A percentile compares a stretch with the other conserved stretches of the same genome.
phyloP scores from a whole-genome alignment of 2,888 invertebrate species.

The Drosophila vallismaia region DNA sequence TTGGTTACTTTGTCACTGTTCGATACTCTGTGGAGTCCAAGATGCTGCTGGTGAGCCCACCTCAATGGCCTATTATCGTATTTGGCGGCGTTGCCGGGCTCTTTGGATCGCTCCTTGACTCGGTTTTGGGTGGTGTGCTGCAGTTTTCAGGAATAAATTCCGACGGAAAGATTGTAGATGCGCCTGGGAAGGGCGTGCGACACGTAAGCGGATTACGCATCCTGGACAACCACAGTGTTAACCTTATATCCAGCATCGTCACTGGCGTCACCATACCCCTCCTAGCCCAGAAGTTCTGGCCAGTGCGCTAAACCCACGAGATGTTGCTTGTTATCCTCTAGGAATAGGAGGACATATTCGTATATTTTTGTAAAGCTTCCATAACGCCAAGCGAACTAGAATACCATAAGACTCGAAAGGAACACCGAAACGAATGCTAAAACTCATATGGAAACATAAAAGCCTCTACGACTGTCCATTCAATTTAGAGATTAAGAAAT shows the following conservation, averaged over 20 bases:
- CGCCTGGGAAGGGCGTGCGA: constrained; percentile 88
- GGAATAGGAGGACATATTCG: background rate
- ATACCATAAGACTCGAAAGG: constrained; percentile 42
- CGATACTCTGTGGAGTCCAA: constrained; percentile 87
- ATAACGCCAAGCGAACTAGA: constrained; percentile 45
- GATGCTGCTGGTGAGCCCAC: constrained; percentile 86
- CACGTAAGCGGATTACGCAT: constrained; percentile 91
- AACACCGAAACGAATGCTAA: constrained; percentile 17
- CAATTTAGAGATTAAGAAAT: background rate
- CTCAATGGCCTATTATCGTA: constrained; percentile 92
- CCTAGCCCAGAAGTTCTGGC: constrained; percentile 86
- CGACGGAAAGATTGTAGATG: constrained; percentile 89
- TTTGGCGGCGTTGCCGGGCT: constrained; percentile 90
- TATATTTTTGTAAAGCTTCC: constrained; percentile 48
- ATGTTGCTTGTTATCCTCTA: background rate
- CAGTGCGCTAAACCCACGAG: constrained; percentile 69
- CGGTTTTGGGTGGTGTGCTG: constrained; percentile 91
- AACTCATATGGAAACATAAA: background rate
- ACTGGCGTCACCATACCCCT: constrained; percentile 89
- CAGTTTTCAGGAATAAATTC: constrained; percentile 93
- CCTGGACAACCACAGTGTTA: constrained; percentile 94
- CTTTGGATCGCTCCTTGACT: constrained; percentile 92
- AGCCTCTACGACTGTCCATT: constrained; percentile 14
- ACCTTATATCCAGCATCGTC: constrained; percentile 91
- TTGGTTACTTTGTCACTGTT: constrained; percentile 88